A percentile compares a stretch with the other conserved stretches of the same genome.
Conservation (phyloP, 2,113 vertebrate genomes). For the Anarrhichthys ocellatus region DNA sequence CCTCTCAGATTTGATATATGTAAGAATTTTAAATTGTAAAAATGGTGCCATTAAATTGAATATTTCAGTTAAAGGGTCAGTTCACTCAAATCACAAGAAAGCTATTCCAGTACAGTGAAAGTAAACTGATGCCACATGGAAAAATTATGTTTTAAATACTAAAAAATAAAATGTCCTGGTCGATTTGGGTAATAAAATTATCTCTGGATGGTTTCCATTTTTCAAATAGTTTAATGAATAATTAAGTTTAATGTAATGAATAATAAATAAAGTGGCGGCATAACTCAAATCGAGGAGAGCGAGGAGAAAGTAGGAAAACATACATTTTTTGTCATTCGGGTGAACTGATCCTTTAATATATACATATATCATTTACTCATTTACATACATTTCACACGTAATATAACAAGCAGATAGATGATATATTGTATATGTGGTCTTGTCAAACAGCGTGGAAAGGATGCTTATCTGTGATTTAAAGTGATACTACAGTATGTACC, state of each 20-base stretch:
- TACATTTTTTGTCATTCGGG: not conserved
- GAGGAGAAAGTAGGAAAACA: not conserved
- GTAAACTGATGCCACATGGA: not conserved
- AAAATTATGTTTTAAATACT: not conserved
- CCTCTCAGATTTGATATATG: not conserved
- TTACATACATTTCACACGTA: not conserved
- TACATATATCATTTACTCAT: not conserved
- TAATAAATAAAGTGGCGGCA: not conserved
- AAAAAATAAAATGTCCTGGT: not conserved
- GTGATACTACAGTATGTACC: constrained; percentile 79
- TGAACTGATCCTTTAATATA: constrained; percentile 27
- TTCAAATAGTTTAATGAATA: not conserved
- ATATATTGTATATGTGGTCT: constrained; percentile 18
- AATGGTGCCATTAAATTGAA: not conserved
- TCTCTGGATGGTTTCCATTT: not conserved
- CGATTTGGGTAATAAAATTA: not conserved
- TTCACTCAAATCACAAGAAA: constrained; percentile 29
- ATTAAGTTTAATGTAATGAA: not conserved
- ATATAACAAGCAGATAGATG: constrained; percentile 24
- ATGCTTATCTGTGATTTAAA: constrained; percentile 66
- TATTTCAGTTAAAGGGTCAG: constrained; percentile 38
- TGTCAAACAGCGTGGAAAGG: constrained; percentile 52
- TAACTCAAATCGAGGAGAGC: too few relatives aligned
- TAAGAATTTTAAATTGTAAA: not conserved
- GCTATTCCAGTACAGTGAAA: not conserved